Base-by-base conservation (phyloP, 2,797 vertebrate species). In the Chromis chromis region DNA sequence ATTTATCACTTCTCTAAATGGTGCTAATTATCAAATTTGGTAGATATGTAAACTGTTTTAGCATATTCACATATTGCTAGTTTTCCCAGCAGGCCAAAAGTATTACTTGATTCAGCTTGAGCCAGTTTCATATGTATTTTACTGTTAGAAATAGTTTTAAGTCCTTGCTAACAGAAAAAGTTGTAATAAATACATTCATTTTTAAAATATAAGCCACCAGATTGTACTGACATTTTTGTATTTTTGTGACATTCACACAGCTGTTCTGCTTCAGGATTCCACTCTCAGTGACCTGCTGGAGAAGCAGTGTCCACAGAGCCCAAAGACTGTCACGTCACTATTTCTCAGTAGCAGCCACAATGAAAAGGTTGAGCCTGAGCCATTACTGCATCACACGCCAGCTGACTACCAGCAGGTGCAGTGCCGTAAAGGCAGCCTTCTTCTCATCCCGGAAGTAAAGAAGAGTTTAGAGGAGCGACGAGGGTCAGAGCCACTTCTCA, bases 251-350 rank as follows among this genome's bases (percentile, higher is more conserved):
- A 36, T 69, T 72, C 27, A 59, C 19, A n/a, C 49, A 99, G 98
- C 97, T 28, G 95, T 99, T 42, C 79, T 94, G 33, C 88, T 98
- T 25, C 90, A 91, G 81, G 95, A 96, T 19, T 91, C 95, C 0
- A 31, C 87, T 9, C 85, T 96, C 31, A 92, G 86, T 70, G 83
- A 95, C 12, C 65, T 97, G 25, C 21, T 86, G 40, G 78, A 82
- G 28, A 88, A 85, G 52, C 86, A 74, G 33, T 6, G 64, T 52
- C 80, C 72, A 13, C 60, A 61, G 42, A 77, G 27, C 22, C 27
- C 76, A n/a, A 70, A 81, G 7, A 68, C 70, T 24, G 44, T 68
- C 0, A 22, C 48, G 0, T 31, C 56, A 4, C 17, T 57, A 4
- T 70, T 17, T 22, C 59, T 65, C 0, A 55, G 36, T 9, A 54